Conservation (phyloP, 2,888 invertebrate species). For the Dilophus febrilis region DNA sequence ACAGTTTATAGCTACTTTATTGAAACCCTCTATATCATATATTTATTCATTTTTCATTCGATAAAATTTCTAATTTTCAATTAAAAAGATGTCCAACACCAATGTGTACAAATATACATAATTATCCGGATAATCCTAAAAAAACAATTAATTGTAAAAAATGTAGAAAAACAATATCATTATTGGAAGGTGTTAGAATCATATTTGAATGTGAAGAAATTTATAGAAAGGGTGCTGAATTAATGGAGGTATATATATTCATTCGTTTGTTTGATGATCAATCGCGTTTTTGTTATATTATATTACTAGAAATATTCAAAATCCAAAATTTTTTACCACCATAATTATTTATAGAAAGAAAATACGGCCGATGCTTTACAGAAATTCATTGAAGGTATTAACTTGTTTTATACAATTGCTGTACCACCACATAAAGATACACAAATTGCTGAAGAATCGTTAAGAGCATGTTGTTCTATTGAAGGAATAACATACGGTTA, state of each 20-base stretch:
- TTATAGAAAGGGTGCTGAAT: conserved; percentile 31
- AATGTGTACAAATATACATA: conserved; percentile 32
- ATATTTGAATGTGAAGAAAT: conserved; percentile 33
- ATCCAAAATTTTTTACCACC: conserved; percentile 16
- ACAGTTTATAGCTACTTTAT: too few relatives aligned
- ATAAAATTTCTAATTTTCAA: conserved; percentile 1
- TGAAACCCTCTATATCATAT: background rate
- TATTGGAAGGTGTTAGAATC: conserved; percentile 29
- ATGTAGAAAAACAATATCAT: conserved; percentile 33
- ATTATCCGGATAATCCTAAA: conserved; percentile 27
- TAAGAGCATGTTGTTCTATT: conserved; percentile 45
- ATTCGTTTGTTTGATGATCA: too few relatives aligned
- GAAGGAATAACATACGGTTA: background rate
- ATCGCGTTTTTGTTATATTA: background rate
- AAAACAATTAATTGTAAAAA: conserved; percentile 32
- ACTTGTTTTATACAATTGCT: conserved; percentile 42
- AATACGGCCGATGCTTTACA: conserved; percentile 36
- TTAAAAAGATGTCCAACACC: conserved; percentile 36
- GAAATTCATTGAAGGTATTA: conserved; percentile 38
- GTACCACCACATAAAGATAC: conserved; percentile 48
- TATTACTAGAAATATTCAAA: conserved; percentile 10
- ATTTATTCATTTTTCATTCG: background rate
- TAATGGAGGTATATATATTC: conserved; percentile 19
- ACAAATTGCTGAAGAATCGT: conserved; percentile 50
- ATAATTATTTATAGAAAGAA: conserved; percentile 41